Evolutionary conservation across 2,888 invertebrate species (phyloP).

Genomic region (Oxyteleia sp.): DNA sequence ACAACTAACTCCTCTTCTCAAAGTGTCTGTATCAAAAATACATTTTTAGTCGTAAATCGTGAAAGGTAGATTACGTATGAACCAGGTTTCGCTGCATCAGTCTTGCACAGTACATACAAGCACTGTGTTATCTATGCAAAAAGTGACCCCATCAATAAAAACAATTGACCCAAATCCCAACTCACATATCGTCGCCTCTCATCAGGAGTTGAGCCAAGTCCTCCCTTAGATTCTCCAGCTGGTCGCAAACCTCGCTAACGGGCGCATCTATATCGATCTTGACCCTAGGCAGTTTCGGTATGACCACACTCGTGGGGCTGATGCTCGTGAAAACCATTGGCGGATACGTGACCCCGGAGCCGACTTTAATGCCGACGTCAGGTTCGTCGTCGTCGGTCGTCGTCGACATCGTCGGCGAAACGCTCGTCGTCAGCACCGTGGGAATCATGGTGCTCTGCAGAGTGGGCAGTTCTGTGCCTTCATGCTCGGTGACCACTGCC

Average conservation of each 20-base stretch:
- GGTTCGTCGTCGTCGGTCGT: neutral
- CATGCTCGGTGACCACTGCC: slow-evolving; percentile 11
- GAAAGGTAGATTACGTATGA: no score
- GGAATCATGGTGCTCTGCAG: slow-evolving; percentile 49
- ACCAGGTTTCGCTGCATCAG: no score
- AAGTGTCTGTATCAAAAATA: no score
- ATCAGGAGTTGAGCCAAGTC: slow-evolving; percentile 80
- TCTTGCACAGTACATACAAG: no score
- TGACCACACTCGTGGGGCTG: slow-evolving; percentile 26
- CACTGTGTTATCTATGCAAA: no score
- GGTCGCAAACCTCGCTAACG: slow-evolving; percentile 80
- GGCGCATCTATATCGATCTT: slow-evolving; percentile 82
- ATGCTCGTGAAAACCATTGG: slow-evolving; percentile 38
- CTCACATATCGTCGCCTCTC: slow-evolving; percentile 78
- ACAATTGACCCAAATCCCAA: slow-evolving; percentile 4
- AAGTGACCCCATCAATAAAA: neutral
- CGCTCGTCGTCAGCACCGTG: slow-evolving; percentile 35
- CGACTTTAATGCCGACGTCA: slow-evolving; percentile 9
- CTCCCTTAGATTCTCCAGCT: slow-evolving; percentile 76
- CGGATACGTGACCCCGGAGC: slow-evolving; percentile 22
- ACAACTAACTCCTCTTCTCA: no score
- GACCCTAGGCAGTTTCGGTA: slow-evolving; percentile 75
- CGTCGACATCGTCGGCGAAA: slow-evolving; percentile 16
- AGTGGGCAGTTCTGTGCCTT: slow-evolving; percentile 47
- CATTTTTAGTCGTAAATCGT: no score